Percentiles rank a stretch among this genome's conserved stretches.
These are phyloP conservation scores for Colaptes auratus DNA, from an alignment of 2,113 vertebrate genomes.

Conservation along the genomic window DNA sequence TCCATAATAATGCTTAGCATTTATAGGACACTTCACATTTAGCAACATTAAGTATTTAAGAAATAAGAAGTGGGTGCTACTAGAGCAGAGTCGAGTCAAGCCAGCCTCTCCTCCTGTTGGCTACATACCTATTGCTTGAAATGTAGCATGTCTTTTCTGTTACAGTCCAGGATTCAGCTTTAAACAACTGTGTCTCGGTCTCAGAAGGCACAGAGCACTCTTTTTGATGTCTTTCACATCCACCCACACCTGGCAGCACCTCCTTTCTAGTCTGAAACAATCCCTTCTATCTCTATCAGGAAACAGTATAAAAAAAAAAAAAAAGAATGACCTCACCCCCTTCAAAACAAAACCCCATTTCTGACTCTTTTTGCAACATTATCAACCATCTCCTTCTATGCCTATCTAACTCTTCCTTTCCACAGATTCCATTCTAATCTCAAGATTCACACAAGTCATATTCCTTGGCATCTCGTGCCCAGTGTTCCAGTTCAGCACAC, in stretches of 20 bases:
- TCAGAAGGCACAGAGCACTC: background rate
- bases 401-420: background rate
- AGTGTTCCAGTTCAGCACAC: background rate
- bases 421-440: background rate
- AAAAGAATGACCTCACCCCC: too few relatives aligned
- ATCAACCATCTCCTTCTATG: background rate
- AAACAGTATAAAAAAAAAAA: background rate
- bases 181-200: background rate
- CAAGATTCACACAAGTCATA: background rate
- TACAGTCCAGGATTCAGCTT: background rate
- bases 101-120: background rate
- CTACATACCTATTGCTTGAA: background rate
- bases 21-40: background rate
- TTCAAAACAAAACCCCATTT: background rate
- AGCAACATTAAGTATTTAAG: constrained; percentile 14
- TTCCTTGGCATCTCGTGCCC: background rate
- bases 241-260: background rate
- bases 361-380: background rate
- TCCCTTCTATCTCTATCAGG: background rate
- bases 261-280: background rate
- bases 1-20: background rate
- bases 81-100: background rate
- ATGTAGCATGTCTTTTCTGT: accelerated
- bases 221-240: background rate
- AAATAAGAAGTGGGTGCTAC: background rate